Base-by-base conservation (phyloP, 2,113 vertebrate genomes). In the Collichthys lucidus region DNA sequence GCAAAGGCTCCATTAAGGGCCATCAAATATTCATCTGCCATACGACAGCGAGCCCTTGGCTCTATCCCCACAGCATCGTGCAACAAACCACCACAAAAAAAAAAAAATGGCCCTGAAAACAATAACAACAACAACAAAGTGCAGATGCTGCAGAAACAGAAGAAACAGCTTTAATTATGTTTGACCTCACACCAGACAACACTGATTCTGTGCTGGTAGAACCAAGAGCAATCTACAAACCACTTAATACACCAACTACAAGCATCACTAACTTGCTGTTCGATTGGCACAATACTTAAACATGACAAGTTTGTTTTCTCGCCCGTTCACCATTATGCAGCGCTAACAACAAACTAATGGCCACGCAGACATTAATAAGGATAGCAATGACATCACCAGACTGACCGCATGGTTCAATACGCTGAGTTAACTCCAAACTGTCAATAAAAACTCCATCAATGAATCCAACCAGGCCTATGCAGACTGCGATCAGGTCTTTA, bases 21-120 rank as follows among this genome's bases (percentile, higher is more conserved):
- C 88, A 94, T 95, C 87, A 94, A 94, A 94, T 94, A 94, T 94
- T 95, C 78, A 95, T 94, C 86, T 74, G 53, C 83, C 90, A 88
- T 86, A 90, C 86, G 73, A 88, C 86, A 70, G 85, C 2, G 70
- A 88, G 91, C 60, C 50, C 35, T 17, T 46, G 68, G 66, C n/a
- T 74, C 53, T 46, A 26, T 67, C 84, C 75, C 81, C 71, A 70
- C 67, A 69, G 69, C 57, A 49, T 29, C 19, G 6, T 73, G 60
- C 76, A 85, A 62, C 85, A 66, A 80, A 84, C 86, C 79, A 46
- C 49, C 59, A 7, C 7, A 35, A 8, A 35, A 35, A 35, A 35
- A 67, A 76, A 87, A 74, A 76, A 40, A 31, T 44, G 42, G 31
- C 75, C 61, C 35, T 64, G 77, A 83, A 80, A 88, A 88, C 71